These are phyloP conservation scores for Phaedon cochleariae DNA, from an alignment of 2,888 invertebrate species.

Conservation along the genomic window DNA sequence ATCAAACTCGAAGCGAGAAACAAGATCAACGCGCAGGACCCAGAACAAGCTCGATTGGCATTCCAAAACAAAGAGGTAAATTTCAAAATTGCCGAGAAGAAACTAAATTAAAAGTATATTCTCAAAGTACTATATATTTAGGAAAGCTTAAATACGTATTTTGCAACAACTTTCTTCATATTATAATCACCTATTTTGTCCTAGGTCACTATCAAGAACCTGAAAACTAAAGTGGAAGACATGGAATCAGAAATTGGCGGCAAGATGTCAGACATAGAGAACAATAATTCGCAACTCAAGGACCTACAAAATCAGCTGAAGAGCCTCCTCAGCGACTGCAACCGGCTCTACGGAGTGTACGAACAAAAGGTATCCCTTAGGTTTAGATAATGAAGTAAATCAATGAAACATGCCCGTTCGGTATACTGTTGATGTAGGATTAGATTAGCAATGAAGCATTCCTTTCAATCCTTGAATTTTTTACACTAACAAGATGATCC, in stretches of 20 bases:
- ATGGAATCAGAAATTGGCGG: constrained; percentile 80
- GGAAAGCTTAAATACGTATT: no score
- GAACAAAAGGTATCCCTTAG: constrained; percentile 65
- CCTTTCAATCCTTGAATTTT: no score
- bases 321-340: constrained; percentile 74
- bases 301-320: constrained; percentile 75
- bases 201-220: constrained; percentile 66
- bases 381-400: no score
- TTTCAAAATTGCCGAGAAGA: background rate
- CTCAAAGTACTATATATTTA: no score
- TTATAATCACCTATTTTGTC: background rate
- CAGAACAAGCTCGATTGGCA: constrained; percentile 68
- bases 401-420: no score
- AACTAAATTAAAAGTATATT: no score
- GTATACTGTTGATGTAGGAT: no score
- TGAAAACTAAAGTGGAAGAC: constrained; percentile 75
- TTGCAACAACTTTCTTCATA: no score
- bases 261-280: constrained; percentile 83
- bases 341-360: constrained; percentile 72
- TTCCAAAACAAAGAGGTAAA: constrained; percentile 71
- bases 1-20: constrained; percentile 80
- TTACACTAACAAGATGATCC: no score
- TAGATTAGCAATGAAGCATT: no score
- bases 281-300: constrained; percentile 79
- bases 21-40: constrained; percentile 64